Percentiles rank a stretch among this genome's conserved stretches.
Evolutionary conservation across 1,140 invertebrate species (phyloP).

Genomic region (Panonychus citri): DNA sequence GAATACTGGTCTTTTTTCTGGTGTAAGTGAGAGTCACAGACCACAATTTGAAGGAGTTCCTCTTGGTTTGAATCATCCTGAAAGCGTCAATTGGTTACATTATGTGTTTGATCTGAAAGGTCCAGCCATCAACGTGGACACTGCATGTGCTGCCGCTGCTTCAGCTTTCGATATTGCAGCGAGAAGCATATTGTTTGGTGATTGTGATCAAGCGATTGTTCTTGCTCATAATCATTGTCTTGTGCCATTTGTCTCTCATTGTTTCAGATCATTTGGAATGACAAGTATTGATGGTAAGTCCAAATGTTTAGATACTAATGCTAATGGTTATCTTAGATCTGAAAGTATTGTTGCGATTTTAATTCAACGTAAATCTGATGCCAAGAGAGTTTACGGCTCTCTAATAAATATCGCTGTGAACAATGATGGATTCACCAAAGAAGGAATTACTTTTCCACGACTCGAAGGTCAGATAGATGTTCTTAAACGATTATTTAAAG

Average conservation of each 20-base stretch:
- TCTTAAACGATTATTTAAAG: constrained; percentile 55
- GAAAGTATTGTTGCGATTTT: constrained; percentile 29
- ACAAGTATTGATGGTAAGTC: background rate
- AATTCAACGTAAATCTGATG: constrained; percentile 24
- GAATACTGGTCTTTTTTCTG: constrained; percentile 72
- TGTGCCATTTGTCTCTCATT: background rate
- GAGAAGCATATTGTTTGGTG: constrained; percentile 22
- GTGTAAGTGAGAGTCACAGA: constrained; percentile 25
- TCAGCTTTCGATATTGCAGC: constrained; percentile 54
- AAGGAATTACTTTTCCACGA: constrained; percentile 58
- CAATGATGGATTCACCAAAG: constrained; percentile 62
- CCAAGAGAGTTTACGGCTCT: constrained; percentile 27
- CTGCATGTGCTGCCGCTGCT: constrained; percentile 55
- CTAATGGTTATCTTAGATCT: constrained; percentile 4
- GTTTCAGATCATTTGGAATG: background rate
- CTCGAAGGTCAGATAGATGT: constrained; percentile 60
- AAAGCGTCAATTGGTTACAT: background rate
- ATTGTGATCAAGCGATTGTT: background rate
- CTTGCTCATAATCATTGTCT: background rate
- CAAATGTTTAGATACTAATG: constrained; percentile 3
- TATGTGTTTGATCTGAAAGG: constrained; percentile 38
- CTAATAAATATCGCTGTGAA: constrained; percentile 58
- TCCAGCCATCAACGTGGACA: constrained; percentile 76
- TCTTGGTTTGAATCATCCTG: background rate
- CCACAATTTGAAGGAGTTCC: background rate